Evolutionary conservation across 1,140 invertebrate genomes (phyloP), one percentile per base, ranked within the genome.

Genomic region (Zophobas morio): DNA sequence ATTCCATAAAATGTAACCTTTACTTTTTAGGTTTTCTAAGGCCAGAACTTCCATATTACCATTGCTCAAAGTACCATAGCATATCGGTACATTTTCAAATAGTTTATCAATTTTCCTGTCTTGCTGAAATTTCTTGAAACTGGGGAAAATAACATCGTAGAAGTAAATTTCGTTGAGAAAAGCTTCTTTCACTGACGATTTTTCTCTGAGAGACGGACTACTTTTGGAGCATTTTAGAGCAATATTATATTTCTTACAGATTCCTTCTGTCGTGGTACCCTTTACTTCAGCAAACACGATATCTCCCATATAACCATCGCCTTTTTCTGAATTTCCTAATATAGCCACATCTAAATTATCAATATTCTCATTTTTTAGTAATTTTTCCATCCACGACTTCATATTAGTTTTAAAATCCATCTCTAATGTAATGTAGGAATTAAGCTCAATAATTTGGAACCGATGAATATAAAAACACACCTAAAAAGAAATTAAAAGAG

Each of bases 1-100:
- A 77, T 90, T 84, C 49, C 86, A 82, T 77, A 91, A 84, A 6
- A 54, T 46, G 77, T 86, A 91, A 0, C 87, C 87, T 4, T 75
- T 46, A 0, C 78, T 47, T 54, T 84, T 82, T 8, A 92, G 80
- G 83, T 92, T 90, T 81, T 84, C 20, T 20, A 20, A 20, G 20
- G 20, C 20, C 20, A 20, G 20, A 20, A 20, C 20, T 20, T 20
- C 20, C 20, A 20, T 20, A 20, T 20, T 20, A 20, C 20, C 20
- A 20, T 20, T 20, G 20, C 20, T 20, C 20, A 20, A 20, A 20
- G 20, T 20, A 20, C 20, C 20, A 20, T 20, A 20, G 20, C 20
- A 20, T 20, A 20, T 85, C 49, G 84, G 78, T 36, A 80, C 72
- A 2, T 76, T 77, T 5, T 78, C 47, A 73, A 84, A 84, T 1